Evolutionary conservation across 1,140 invertebrate species (phyloP).

Genomic region (Bombus terrestris): DNA sequence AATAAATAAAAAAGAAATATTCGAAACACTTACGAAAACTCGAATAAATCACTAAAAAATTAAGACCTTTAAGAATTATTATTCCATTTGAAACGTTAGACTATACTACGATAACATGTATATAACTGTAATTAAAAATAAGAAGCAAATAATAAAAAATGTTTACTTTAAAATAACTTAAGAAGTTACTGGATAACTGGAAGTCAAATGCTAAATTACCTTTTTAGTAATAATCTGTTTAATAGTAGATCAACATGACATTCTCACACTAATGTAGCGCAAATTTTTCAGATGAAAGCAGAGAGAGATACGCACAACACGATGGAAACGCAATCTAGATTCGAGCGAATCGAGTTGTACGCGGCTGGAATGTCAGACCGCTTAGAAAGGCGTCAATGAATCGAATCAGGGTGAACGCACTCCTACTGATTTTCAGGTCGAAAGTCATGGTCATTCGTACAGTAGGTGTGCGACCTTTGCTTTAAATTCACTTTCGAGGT

Average conservation of each 20-base stretch:
- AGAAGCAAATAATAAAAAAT: too few species aligned
- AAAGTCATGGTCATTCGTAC: constrained; percentile 42
- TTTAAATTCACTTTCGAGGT: background rate
- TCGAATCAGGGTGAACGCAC: constrained; percentile 54
- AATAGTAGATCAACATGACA: background rate
- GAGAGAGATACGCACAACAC: constrained; percentile 46
- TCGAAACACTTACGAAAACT: too few species aligned
- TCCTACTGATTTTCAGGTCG: constrained; percentile 45
- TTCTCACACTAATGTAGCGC: background rate
- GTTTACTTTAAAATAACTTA: too few species aligned
- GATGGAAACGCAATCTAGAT: constrained; percentile 62
- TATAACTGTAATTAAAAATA: too few species aligned
- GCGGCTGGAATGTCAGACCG: constrained; percentile 31
- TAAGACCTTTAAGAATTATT: too few species aligned
- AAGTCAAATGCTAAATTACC: too few species aligned
- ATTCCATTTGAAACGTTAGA: too few species aligned
- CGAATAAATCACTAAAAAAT: too few species aligned
- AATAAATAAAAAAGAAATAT: too few species aligned
- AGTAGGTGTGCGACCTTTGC: background rate
- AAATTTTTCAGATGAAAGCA: constrained; percentile 53
- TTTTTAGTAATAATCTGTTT: too few species aligned
- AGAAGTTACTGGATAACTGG: too few species aligned
- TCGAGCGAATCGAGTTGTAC: constrained; percentile 40
- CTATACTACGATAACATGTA: too few species aligned
- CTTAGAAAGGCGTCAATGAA: constrained; percentile 55